Conservation (phyloP, 1,140 invertebrate species). For the Fopius arisanus region DNA sequence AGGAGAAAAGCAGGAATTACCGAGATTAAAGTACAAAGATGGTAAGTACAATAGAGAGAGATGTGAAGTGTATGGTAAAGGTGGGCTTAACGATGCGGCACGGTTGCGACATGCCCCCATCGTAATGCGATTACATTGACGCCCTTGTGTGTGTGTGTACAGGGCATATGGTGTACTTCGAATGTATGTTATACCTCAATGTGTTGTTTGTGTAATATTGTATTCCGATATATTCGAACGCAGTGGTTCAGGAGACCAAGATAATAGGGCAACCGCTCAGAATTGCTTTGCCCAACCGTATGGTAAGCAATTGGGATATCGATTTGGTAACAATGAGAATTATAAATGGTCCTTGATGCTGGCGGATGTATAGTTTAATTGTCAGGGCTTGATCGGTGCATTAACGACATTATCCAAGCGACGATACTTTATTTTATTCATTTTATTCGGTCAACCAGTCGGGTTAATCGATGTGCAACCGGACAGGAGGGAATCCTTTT, state of each 20-base stretch:
- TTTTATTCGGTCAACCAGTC: too few species aligned
- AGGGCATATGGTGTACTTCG: constrained; percentile 22
- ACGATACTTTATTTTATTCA: too few species aligned
- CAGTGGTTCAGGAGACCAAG: constrained; percentile 5
- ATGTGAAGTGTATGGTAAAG: not conserved
- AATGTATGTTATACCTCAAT: constrained; percentile 12
- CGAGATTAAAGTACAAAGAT: too few species aligned
- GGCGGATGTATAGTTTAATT: not conserved
- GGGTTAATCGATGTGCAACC: too few species aligned
- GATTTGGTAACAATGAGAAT: not conserved
- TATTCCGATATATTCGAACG: constrained; percentile 10
- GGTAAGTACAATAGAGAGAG: too few species aligned
- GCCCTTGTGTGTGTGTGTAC: constrained; percentile 6
- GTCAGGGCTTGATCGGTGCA: not conserved
- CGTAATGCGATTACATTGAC: constrained; percentile 46
- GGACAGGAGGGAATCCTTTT: too few species aligned
- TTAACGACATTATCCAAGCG: not conserved
- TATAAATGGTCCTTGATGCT: not conserved
- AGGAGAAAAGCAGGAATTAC: too few species aligned
- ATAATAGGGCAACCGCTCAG: not conserved
- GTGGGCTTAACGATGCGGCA: constrained; percentile 31
- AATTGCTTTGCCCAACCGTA: not conserved
- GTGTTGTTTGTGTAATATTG: constrained; percentile 15
- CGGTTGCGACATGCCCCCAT: constrained; percentile 27
- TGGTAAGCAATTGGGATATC: constrained; percentile 13